Evolutionary conservation across 2,888 invertebrate genomes (phyloP).

Genomic region (Lysandra bellargus): DNA sequence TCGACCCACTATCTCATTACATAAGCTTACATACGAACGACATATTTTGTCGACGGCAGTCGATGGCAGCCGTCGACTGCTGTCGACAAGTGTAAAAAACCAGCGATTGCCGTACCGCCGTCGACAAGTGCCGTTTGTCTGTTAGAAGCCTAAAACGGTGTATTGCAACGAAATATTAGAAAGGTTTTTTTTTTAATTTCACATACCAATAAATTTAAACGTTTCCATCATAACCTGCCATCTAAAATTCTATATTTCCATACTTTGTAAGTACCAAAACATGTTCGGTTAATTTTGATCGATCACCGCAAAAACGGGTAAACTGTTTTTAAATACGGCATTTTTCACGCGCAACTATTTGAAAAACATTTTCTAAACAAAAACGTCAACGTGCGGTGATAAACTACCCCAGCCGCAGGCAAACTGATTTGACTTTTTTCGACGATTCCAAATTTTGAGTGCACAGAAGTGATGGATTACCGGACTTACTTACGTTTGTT

Average conservation of each 20-base stretch:
- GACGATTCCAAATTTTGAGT: slow-evolving; percentile 4
- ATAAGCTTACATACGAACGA: no score
- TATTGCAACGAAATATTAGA: background rate
- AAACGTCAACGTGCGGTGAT: slow-evolving; percentile 19
- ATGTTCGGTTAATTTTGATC: slow-evolving; percentile 19
- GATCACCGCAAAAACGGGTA: slow-evolving; percentile 25
- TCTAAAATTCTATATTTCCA: background rate
- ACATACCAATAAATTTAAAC: background rate
- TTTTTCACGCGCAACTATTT: slow-evolving; percentile 24
- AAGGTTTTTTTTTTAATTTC: background rate
- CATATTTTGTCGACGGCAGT: no score
- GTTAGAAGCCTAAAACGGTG: no score
- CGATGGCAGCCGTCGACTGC: no score
- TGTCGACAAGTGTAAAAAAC: no score
- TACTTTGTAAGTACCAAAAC: background rate
- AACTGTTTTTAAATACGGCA: slow-evolving; percentile 24
- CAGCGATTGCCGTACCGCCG: no score
- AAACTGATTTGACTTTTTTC: slow-evolving; percentile 14
- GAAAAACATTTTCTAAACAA: slow-evolving; percentile 26
- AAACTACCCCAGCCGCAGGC: slow-evolving; percentile 42
- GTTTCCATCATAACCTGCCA: background rate
- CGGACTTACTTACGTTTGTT: background rate
- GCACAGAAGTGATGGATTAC: slow-evolving; percentile 12
- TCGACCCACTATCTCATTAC: no score
- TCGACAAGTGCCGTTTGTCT: no score